Base-by-base conservation (phyloP, 2,888 invertebrate species). In the Tyria jacobaeae region DNA sequence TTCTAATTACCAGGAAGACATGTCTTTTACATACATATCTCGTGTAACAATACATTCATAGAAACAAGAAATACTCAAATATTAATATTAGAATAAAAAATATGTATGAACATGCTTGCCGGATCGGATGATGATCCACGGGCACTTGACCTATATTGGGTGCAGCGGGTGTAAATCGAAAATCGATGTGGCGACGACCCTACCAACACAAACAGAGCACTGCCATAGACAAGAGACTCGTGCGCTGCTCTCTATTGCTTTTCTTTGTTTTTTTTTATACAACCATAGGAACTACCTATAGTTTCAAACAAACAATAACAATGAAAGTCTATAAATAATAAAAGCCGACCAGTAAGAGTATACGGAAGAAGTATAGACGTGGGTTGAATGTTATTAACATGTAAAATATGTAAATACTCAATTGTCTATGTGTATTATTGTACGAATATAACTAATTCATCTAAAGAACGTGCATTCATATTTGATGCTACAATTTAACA, bases 141-240 rank as follows among this genome's bases (percentile, higher is more conserved):
- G 78, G 90, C 89, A 89, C 93, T 93, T 93, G 93, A 93, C 93
- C 93, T 84, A 93, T 79, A 88, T 91, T 79, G 77, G 75, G 66
- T 87, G 87, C 85, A 85, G 81, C 79, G 86, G 83, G 87, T 85
- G 88, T 82, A 93, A 93, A 93, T 93, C 92, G 92, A 92, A 90
- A 93, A 92, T 93, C 93, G 86, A 93, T 92, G 84, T 87, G 91
- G 76, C 86, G 83, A 84, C 86, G 85, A 86, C 85, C 76, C 83
- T 78, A 76, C 71, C 62, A 67, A 69, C 78, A 77, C 77, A 76
- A 72, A 37, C 54, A 44, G 35, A 17, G 70, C 75, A 71, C 75
- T 75, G 27, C 14, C 55, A 34, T 34, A 48, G 55, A 41, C 27
- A 17, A 68, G 48, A 72, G 74, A 87, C 89, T 88, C 88, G 82